Base-by-base conservation (phyloP, 1,140 invertebrate genomes). In the Caenorhabditis tropicalis region DNA sequence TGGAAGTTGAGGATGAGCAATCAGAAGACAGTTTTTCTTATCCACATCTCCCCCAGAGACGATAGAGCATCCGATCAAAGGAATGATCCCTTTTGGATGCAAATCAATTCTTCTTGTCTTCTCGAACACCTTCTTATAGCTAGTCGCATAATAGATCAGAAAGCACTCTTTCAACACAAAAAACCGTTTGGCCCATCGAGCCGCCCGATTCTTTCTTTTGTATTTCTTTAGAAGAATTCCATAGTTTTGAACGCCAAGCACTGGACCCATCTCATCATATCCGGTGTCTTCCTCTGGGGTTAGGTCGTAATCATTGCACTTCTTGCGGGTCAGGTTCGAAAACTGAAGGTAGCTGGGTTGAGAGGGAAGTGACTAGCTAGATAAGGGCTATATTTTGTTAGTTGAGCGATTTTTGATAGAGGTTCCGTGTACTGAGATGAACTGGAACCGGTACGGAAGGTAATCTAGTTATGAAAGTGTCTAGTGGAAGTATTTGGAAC, bases 131-230 rank as follows among this genome's bases (percentile, higher is more conserved):
- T 88, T 87, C 86, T 87, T 83, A 49, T 51, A 83, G 31, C 82
- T 82, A 2, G 83, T 79, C 12, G 85, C 21, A 81, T 88, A 88
- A 58, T 88, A 88, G 15, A 88, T 87, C 15, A 88, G 58, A 48
- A 88, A 88, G 39, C 88, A 88, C 60, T 88, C 88, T 58, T 88
- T 88, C 5, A 88, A 53, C 2, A 88, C 60, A 81, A 88, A 88
- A 81, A 88, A 88, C 81, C 87, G 58, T 53, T 88, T 88, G 19
- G 85, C 82, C 88, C 88, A 88, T 33, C 86, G 88, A 16, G 87
- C 86, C 29, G 82, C 15, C 4, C 87, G 87, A 74, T 86, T 88
- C 80, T 88, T 88, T 36, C 84, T 70, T 21, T 88, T 88, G 87
- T 86, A 87, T 49, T 88, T 88, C 56, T 88, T 88, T 1, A 88